Percentiles rank a stretch among this genome's conserved stretches.
Conservation (phyloP, 2,113 vertebrate species). For the Xiphias gladius region DNA sequence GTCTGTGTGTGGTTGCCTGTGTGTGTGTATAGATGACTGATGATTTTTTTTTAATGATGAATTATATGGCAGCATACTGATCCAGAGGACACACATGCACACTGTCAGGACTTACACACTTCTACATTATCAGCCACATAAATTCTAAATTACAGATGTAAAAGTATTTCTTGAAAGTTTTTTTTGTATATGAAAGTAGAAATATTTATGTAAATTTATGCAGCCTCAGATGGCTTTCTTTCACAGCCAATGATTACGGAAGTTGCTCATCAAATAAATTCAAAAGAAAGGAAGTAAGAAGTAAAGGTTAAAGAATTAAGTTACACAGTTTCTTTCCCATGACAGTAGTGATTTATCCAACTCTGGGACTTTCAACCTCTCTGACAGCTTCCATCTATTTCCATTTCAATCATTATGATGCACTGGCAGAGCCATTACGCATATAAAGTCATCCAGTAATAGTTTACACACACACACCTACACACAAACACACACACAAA, state of each 20-base stretch:
- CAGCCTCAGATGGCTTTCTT: slow-evolving; percentile 40
- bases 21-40: slow-evolving; percentile 13
- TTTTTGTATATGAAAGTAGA: not conserved
- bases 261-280: slow-evolving; percentile 14
- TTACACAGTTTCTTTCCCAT: not conserved
- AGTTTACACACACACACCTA: slow-evolving; percentile 17
- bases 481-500: not conserved
- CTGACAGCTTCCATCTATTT: slow-evolving; percentile 61
- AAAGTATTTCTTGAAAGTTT: slow-evolving; percentile 4
- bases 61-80: not conserved
- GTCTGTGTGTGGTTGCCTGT: not conserved
- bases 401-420: slow-evolving; percentile 61
- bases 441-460: slow-evolving; percentile 60
- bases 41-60: slow-evolving; percentile 17
- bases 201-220: slow-evolving; percentile 52
- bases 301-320: slow-evolving; percentile 47
- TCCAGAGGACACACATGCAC: slow-evolving; percentile 5
- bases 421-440: slow-evolving; percentile 48
- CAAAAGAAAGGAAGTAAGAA: slow-evolving; percentile 20
- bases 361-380: slow-evolving; percentile 46
- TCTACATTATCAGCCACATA: slow-evolving; percentile 18
- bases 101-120: slow-evolving; percentile 7
- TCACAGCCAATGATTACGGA: slow-evolving; percentile 38
- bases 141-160: slow-evolving; percentile 24
- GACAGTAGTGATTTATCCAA: slow-evolving; percentile 49